Evolutionary conservation across 2,888 invertebrate species (phyloP).

Genomic region (Tineola bisselliella): DNA sequence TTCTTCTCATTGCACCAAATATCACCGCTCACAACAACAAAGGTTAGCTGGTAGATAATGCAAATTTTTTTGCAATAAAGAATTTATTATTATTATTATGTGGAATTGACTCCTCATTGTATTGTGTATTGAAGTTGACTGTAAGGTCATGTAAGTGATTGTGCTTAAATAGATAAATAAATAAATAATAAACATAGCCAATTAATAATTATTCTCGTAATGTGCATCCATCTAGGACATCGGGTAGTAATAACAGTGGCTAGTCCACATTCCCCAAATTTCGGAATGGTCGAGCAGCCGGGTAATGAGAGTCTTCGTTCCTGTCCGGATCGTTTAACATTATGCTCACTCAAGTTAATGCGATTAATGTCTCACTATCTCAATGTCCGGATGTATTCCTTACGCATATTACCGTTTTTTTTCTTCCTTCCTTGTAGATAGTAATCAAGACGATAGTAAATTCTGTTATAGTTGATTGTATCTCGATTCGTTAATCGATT

Average conservation of each 20-base stretch:
- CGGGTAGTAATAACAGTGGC: not conserved
- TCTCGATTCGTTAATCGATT: not conserved
- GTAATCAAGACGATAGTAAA: not conserved
- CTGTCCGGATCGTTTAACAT: conserved; percentile 26
- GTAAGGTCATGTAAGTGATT: no score
- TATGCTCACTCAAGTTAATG: conserved; percentile 31
- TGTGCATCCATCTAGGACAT: no score
- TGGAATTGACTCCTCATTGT: no score
- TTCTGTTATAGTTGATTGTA: not conserved
- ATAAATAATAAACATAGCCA: no score
- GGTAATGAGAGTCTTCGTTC: conserved; percentile 25
- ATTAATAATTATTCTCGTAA: no score
- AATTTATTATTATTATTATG: no score
- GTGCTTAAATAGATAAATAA: no score
- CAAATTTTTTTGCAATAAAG: no score
- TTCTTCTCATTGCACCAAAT: no score
- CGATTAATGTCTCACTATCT: conserved; percentile 29
- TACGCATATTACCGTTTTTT: conserved; percentile 1
- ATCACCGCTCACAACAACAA: no score
- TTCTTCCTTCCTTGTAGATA: not conserved
- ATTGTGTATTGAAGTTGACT: no score
- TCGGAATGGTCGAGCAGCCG: not conserved
- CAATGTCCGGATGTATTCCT: conserved; percentile 11
- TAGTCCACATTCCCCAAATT: not conserved
- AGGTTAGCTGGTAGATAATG: no score